A percentile compares a stretch with the other conserved stretches of the same genome.
These are phyloP conservation scores for Naso thynnoides DNA, from an alignment of 2,797 vertebrate species.

Conservation along the genomic window DNA sequence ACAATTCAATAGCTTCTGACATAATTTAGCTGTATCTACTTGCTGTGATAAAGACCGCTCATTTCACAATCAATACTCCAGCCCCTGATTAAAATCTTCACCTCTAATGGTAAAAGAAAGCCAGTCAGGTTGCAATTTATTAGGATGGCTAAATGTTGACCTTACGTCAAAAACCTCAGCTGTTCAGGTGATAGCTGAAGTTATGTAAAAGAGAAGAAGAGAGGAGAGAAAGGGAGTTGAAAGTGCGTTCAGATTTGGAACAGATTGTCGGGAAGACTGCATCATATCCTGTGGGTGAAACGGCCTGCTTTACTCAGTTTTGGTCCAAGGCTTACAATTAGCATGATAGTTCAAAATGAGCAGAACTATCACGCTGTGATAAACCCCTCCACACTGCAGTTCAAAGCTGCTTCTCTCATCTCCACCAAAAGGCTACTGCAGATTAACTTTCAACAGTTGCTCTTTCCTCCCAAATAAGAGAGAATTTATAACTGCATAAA, in stretches of 20 bases:
- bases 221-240: slow-evolving; percentile 8
- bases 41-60: slow-evolving; percentile 56
- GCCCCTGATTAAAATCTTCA: slow-evolving; percentile 38
- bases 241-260: slow-evolving; percentile 16
- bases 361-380: slow-evolving; percentile 28
- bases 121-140: background rate
- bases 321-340: slow-evolving; percentile 43
- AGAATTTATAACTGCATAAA: slow-evolving; percentile 22
- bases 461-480: slow-evolving; percentile 7
- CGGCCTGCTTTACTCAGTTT: slow-evolving; percentile 43
- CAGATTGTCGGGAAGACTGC: slow-evolving; percentile 33
- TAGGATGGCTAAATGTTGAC: slow-evolving; percentile 1
- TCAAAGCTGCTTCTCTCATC: slow-evolving; percentile 36
- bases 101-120: slow-evolving; percentile 3
- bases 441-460: slow-evolving; percentile 44
- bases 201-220: slow-evolving; percentile 2
- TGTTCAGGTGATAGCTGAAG: background rate
- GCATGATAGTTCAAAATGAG: slow-evolving; percentile 41
- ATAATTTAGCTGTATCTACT: slow-evolving; percentile 48
- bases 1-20: slow-evolving; percentile 36
- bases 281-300: slow-evolving; percentile 40
- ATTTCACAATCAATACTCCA: slow-evolving; percentile 51
- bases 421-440: slow-evolving; percentile 12
- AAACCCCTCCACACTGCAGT: slow-evolving; percentile 24
- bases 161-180: background rate